A percentile compares a stretch with the other conserved stretches of the same genome.
phyloP scores from a whole-genome alignment of 2,888 invertebrate species.

The Cryptus armator region DNA sequence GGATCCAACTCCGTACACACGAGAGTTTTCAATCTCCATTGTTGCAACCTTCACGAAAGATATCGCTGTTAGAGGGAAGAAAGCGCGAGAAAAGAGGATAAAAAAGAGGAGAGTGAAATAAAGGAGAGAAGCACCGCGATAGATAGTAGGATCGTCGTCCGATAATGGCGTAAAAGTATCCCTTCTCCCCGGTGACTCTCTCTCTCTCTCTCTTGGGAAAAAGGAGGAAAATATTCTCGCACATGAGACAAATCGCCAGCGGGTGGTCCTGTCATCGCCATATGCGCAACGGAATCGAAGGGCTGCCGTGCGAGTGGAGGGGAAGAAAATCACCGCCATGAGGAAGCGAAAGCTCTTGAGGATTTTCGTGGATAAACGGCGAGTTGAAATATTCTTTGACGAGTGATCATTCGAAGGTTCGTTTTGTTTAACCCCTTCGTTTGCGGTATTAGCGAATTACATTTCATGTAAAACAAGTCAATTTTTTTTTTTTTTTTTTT shows the following conservation, averaged over 20 bases:
- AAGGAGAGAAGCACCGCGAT: neutral
- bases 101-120: neutral
- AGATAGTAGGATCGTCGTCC: neutral
- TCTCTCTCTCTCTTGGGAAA: too few relatives aligned
- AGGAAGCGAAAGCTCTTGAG: conserved; percentile 58
- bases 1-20: neutral
- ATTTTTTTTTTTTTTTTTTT: neutral
- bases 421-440: neutral
- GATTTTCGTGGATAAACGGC: conserved; percentile 37
- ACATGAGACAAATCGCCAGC: conserved; percentile 19
- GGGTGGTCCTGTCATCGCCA: conserved; percentile 6
- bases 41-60: neutral
- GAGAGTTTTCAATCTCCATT: conserved; percentile 3
- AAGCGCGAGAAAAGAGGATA: neutral
- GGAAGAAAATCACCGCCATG: conserved; percentile 43
- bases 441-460: neutral
- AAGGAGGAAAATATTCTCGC: neutral
- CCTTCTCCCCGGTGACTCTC: neutral
- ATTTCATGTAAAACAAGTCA: neutral
- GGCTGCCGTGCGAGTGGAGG: conserved; percentile 4
- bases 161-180: neutral
- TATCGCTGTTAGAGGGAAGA: neutral
- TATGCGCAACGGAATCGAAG: conserved; percentile 27
- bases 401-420: neutral
- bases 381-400: conserved; percentile 3